Percentiles rank a stretch among this genome's conserved stretches.
These are phyloP conservation scores for Stichodactyla mertensii DNA, from an alignment of 64 coral and sea anemone species.

Conservation along the genomic window DNA sequence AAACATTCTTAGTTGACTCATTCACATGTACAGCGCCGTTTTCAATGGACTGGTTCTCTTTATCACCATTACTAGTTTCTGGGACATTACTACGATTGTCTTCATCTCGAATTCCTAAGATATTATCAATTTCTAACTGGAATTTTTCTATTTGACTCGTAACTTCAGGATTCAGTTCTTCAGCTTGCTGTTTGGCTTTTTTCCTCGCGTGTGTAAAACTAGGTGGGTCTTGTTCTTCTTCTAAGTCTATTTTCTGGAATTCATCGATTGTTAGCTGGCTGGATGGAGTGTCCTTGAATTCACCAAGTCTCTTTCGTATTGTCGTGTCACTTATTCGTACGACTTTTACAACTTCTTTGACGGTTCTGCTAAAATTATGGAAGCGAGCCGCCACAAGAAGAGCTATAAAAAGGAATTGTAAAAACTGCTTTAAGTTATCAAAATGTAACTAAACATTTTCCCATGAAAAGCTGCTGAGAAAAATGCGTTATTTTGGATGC, in stretches of 20 bases:
- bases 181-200: constrained; percentile 83
- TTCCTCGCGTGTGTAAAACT: constrained; percentile 86
- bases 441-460: no score
- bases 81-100: neutral
- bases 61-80: neutral
- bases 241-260: constrained; percentile 94
- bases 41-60: neutral
- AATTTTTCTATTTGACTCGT: constrained; percentile 64
- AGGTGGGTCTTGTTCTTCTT: constrained; percentile 97
- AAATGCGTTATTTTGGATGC: no score
- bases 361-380: constrained; percentile 84
- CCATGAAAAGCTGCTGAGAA: no score
- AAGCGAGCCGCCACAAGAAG: constrained; percentile 85
- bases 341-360: constrained; percentile 84
- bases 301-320: constrained; percentile 85
- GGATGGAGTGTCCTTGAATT: constrained; percentile 90
- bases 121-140: constrained; percentile 59
- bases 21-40: neutral
- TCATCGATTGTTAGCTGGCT: constrained; percentile 97
- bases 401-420: constrained; percentile 18
- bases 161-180: constrained; percentile 83
- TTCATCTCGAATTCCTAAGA: constrained; percentile 59
- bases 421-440: no score
- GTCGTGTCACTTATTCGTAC: constrained; percentile 95
- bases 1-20: neutral